Evolutionary conservation across 2,797 vertebrate species (phyloP).

Genomic region (Coranthus polyacanthus): DNA sequence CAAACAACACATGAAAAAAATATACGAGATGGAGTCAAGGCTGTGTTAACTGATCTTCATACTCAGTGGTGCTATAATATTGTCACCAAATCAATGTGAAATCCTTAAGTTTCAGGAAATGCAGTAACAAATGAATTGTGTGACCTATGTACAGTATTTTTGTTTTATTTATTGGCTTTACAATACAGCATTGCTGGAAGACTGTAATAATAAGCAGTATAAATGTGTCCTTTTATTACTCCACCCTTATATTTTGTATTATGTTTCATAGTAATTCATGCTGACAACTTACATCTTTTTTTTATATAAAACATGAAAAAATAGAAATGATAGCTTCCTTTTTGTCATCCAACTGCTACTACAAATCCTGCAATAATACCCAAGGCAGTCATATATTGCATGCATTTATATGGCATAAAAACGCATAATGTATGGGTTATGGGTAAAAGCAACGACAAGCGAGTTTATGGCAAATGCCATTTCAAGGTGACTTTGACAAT

Average conservation of each 20-base stretch:
- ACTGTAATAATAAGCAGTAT: slow-evolving; percentile 77
- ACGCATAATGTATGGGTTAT: slow-evolving; percentile 39
- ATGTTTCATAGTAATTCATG: slow-evolving; percentile 57
- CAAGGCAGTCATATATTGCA: slow-evolving; percentile 36
- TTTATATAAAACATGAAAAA: slow-evolving; percentile 43
- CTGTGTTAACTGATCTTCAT: slow-evolving; percentile 44
- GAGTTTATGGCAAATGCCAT: slow-evolving; percentile 31
- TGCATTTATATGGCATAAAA: slow-evolving; percentile 38
- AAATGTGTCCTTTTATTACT: slow-evolving; percentile 68
- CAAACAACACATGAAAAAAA: slow-evolving; percentile 20
- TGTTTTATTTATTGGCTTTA: slow-evolving; percentile 86
- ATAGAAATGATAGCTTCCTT: neutral
- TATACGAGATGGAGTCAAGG: slow-evolving; percentile 33
- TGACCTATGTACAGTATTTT: slow-evolving; percentile 76
- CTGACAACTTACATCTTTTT: slow-evolving; percentile 67
- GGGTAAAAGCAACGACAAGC: slow-evolving; percentile 40
- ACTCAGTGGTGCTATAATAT: slow-evolving; percentile 68
- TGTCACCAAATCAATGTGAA: slow-evolving; percentile 63
- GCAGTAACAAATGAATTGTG: slow-evolving; percentile 54
- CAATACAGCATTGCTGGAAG: slow-evolving; percentile 74
- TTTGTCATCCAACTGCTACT: neutral
- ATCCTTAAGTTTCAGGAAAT: slow-evolving; percentile 58
- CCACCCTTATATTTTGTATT: slow-evolving; percentile 59
- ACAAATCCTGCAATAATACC: slow-evolving; percentile 17
- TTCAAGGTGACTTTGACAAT: slow-evolving; percentile 49